Evolutionary conservation across 2,113 vertebrate genomes (phyloP).

Genomic region (Microcebus tavaratra): DNA sequence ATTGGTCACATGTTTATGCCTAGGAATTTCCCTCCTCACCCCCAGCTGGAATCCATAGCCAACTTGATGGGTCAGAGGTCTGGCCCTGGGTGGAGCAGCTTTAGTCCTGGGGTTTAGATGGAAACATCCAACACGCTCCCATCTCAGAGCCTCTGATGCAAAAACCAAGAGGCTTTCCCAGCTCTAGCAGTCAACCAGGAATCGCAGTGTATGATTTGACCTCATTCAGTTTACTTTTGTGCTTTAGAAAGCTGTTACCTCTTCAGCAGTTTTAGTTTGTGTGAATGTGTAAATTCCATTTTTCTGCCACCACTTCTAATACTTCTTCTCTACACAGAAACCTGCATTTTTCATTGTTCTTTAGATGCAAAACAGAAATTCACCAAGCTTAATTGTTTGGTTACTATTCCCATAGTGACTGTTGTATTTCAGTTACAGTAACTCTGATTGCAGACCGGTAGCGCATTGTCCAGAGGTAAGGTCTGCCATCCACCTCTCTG

Average conservation of each 20-base stretch:
- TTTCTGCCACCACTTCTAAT: not conserved
- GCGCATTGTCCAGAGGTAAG: no score
- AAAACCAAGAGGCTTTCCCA: not conserved
- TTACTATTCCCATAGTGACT: not conserved
- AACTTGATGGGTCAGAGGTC: not conserved
- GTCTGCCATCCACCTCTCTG: not conserved
- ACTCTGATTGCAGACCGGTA: not conserved
- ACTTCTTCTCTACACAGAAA: not conserved
- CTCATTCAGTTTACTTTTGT: not conserved
- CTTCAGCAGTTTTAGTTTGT: not conserved
- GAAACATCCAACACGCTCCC: not conserved
- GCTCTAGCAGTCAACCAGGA: not conserved
- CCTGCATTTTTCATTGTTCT: not conserved
- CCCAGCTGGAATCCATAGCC: fast-evolving
- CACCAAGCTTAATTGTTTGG: not conserved
- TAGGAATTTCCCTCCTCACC: not conserved
- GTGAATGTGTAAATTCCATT: not conserved
- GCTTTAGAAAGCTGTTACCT: not conserved
- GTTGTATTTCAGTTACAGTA: not conserved
- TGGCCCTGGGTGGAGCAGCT: not conserved
- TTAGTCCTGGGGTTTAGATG: not conserved
- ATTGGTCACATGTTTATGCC: not conserved
- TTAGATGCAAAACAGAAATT: not conserved
- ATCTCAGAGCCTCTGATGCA: not conserved
- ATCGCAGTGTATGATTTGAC: not conserved